A percentile compares a stretch with the other conserved stretches of the same genome.
phyloP scores from a whole-genome alignment of 2,888 invertebrate species.

The Acanthoscelides obtectus region DNA sequence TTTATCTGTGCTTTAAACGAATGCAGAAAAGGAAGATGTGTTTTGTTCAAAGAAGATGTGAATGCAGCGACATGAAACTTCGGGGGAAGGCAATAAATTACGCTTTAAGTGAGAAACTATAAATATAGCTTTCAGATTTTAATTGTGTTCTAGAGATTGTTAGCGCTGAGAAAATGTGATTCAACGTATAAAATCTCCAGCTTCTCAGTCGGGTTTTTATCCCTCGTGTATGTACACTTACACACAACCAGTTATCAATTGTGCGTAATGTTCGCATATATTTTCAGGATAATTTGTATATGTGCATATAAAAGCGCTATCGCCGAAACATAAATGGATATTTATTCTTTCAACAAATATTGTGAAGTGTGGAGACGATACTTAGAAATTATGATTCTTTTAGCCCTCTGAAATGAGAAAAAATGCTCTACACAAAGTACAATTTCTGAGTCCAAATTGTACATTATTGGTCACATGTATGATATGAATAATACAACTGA shows the following conservation, averaged over 20 bases:
- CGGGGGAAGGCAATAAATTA: slow-evolving; percentile 48
- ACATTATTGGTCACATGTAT: too few relatives aligned
- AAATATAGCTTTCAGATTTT: too few relatives aligned
- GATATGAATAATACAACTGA: too few relatives aligned
- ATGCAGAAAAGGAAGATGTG: slow-evolving; percentile 12
- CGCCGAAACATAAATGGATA: background rate
- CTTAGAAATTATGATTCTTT: too few relatives aligned
- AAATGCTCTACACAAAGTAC: too few relatives aligned
- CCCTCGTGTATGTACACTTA: too few relatives aligned
- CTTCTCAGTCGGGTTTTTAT: too few relatives aligned
- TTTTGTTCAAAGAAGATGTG: slow-evolving; percentile 17
- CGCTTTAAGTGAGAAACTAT: slow-evolving; percentile 39
- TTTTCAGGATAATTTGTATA: background rate
- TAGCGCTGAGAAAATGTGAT: background rate
- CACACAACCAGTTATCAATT: background rate
- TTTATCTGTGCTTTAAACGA: slow-evolving; percentile 20
- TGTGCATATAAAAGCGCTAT: background rate
- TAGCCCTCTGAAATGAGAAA: too few relatives aligned
- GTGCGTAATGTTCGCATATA: background rate
- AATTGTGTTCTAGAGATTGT: too few relatives aligned
- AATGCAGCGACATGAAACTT: slow-evolving; percentile 29
- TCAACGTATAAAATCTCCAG: too few relatives aligned
- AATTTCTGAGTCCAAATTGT: too few relatives aligned
- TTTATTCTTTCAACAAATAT: background rate
- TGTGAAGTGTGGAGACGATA: too few relatives aligned